phyloP scores from a whole-genome alignment of 2,888 invertebrate genomes.

The Herminia tarsipennalis region DNA sequence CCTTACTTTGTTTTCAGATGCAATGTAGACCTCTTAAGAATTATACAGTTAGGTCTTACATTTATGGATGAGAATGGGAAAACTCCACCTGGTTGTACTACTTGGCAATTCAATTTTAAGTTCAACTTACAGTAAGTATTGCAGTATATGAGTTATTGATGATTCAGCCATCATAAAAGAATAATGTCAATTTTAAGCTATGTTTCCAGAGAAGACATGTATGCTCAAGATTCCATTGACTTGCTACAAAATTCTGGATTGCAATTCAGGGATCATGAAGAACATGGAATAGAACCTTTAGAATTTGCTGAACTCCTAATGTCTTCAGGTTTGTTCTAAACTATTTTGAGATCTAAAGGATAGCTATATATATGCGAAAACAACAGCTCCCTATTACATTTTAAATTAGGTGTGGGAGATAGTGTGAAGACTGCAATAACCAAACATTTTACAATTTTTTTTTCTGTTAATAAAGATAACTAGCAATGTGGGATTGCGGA shows the following conservation, averaged over 20 bases:
- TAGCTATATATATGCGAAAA: no score
- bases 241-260: conserved; percentile 98
- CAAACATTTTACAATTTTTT: no score
- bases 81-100: conserved; percentile 95
- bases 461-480: no score
- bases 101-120: conserved; percentile 99
- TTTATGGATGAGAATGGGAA: conserved; percentile 99
- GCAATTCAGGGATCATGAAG: conserved; percentile 99
- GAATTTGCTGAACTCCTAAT: conserved; percentile 99
- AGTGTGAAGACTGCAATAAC: no score
- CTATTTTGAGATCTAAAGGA: no score
- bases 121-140: conserved; percentile 96
- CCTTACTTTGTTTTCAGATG: conserved; percentile 81
- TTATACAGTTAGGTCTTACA: conserved; percentile 98
- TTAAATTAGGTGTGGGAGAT: no score
- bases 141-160: conserved; percentile 1
- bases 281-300: conserved; percentile 98
- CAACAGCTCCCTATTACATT: no score
- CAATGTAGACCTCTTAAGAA: conserved; percentile 98
- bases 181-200: conserved; percentile 19
- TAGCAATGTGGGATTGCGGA: no score
- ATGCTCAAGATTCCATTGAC: conserved; percentile 99
- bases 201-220: conserved; percentile 96
- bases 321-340: conserved; percentile 92
- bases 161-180: conserved; percentile 11